These are phyloP conservation scores for Pocillopora grandis DNA, from an alignment of 92 coral and sea anemone genomes.

Conservation along the genomic window DNA sequence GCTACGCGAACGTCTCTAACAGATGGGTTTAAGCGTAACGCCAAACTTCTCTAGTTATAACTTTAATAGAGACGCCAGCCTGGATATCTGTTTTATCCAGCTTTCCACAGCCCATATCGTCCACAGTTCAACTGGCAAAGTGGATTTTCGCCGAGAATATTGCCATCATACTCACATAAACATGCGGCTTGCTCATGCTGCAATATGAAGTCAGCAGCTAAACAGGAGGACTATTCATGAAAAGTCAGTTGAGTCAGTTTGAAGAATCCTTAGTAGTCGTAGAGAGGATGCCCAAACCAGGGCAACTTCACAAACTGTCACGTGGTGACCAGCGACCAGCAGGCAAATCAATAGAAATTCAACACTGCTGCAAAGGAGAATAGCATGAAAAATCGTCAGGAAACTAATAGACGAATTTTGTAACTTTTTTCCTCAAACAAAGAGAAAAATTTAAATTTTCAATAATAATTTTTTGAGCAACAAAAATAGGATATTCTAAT, in stretches of 20 bases:
- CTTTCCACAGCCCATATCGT: background rate
- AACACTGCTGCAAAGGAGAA: background rate
- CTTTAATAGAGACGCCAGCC: background rate
- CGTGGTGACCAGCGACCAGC: background rate
- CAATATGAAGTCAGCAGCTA: background rate
- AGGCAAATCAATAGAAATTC: background rate
- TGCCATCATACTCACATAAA: background rate
- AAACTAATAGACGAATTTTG: too few species aligned
- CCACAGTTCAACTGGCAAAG: background rate
- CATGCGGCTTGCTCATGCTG: constrained; percentile 17
- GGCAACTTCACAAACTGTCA: background rate
- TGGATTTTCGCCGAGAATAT: background rate
- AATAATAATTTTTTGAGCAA: too few species aligned
- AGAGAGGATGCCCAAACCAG: background rate
- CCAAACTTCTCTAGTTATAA: too few species aligned
- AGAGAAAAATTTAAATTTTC: too few species aligned
- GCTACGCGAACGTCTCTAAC: too few species aligned
- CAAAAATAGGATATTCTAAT: too few species aligned
- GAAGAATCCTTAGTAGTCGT: background rate
- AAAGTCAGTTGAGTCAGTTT: background rate
- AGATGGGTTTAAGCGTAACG: too few species aligned
- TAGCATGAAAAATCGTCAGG: background rate
- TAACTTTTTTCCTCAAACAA: too few species aligned
- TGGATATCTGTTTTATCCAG: background rate
- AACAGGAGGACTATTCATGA: background rate